Evolutionary conservation across 2,888 invertebrate genomes (phyloP), one percentile per base, ranked within the genome.

Genomic region (Neoascia interrupta): DNA sequence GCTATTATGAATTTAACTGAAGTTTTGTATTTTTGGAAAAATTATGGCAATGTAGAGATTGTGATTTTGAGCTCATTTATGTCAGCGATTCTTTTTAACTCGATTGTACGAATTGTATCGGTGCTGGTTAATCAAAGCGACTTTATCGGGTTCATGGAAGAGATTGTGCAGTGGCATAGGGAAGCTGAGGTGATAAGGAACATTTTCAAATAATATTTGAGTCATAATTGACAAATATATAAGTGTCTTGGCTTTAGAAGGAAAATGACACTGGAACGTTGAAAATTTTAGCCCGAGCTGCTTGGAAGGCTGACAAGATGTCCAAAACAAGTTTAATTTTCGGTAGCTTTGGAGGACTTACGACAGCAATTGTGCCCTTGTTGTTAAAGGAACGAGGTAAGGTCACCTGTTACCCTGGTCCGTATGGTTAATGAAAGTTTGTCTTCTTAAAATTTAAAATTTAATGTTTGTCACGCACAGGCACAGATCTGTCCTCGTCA

Each of bases 141-240:
- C 5, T 82, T 82, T 39, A 45, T 76, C 0, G 39, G 31, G 8
- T 81, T 82, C 26, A 64, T 82, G 45, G 23, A 63, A 15, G 53
- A 36, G 0, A 75, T 82, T 10, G 74, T 41, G 5, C n/a, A 49
- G 2, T 82, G 81, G 81, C 72, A 60, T 53, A 31, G 39, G 5
- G 81, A 83, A 26, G 16, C 61, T 3, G 51, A 81, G 83, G 82
- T 82, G 37, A 13, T n/a, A n/a, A n/a, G n/a, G n/a, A n/a, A n/a
- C n/a, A n/a, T n/a, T n/a, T n/a, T n/a, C n/a, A n/a, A 58, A 51
- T 18, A 15, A 13, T 6, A 19, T 0, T n/a, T 21, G 16, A 41
- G n/a, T 16, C 11, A 43, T n/a, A 45, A 23, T 5, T n/a, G 41
- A n/a, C 1, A 5, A 4, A 2, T 23, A 6, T 45, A 26, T 5